Evolutionary conservation across 1,140 invertebrate genomes (phyloP).

Genomic region (Anoplolepis gracilipes): DNA sequence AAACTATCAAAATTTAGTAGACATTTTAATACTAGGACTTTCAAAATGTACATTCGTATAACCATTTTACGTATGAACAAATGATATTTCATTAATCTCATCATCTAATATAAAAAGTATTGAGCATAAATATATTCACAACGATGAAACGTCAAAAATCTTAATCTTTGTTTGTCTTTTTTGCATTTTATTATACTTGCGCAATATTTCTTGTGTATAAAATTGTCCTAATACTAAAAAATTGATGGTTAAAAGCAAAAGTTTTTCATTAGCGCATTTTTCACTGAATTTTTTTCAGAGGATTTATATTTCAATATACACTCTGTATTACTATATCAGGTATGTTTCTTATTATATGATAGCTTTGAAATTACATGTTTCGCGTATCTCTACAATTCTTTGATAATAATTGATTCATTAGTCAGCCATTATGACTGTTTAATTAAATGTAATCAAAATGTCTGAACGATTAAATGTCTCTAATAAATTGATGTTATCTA

Average conservation of each 20-base stretch:
- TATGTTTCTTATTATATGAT: background rate
- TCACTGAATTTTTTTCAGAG: background rate
- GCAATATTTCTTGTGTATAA: background rate
- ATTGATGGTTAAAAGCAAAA: background rate
- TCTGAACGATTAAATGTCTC: constrained; percentile 10
- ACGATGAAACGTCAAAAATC: background rate
- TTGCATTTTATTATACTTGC: background rate
- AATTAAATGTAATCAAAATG: background rate
- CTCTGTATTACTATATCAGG: background rate
- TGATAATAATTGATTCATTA: background rate
- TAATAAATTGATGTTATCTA: constrained; percentile 33
- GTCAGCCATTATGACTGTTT: background rate
- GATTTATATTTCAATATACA: background rate
- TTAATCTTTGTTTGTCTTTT: constrained; percentile 12
- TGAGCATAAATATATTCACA: background rate
- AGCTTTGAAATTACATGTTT: background rate
- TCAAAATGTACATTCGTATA: background rate
- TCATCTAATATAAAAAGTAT: background rate
- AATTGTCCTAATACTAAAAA: background rate
- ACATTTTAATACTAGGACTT: background rate
- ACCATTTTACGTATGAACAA: background rate
- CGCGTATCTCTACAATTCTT: background rate
- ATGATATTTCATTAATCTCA: constrained; percentile 23
- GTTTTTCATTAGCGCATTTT: background rate
- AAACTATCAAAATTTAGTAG: background rate